Base-by-base conservation (phyloP, 2,113 vertebrate species). In the Chloropsis cyanopogon region DNA sequence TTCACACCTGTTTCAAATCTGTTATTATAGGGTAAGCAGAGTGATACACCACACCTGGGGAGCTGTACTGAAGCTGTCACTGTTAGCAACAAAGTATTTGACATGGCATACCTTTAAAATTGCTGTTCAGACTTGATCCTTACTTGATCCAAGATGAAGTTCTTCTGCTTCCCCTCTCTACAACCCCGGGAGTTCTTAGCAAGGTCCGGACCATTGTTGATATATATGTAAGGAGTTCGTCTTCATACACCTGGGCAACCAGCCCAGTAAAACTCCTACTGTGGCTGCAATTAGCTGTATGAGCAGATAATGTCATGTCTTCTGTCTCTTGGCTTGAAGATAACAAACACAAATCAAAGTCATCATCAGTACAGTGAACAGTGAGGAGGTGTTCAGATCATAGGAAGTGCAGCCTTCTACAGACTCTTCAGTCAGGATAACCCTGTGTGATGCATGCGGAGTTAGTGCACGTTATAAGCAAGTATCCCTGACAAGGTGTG, bases 391-490 rank as follows among this genome's bases (percentile, higher is more conserved):
- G 35, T 86, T 91, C 37, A 33, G n/a, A 42, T 84, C 39, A 8
- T 7, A 86, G 72, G 63, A 81, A 53, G 47, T 29, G 24, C 26
- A 89, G 42, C 72, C 24, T 89, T 28, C 56, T 63, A 13, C 56
- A 75, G 59, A 17, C 39, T 46, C 23, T 15, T 28, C 35, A 29
- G 39, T 65, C 23, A 16, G 56, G n/a, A 5, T 60, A 31, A 26
- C n/a, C 65, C 50, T 7, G 37, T 25, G 0, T n/a, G 46, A 65
- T 3, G 15, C 59, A 28, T 22, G 14, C 0, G 0, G 68, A 73
- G 14, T 81, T 52, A n/a, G 41, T 22, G 69, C 64, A 35, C 0
- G 0, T 71, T 47, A 7, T 3, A 64, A 82, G 53, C 39, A 61
- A 64, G n/a, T 69, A 65, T 37, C 12, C 72, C 60, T 81, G 25